Conservation (phyloP, 2,888 invertebrate species). For the Mimas tiliae region DNA sequence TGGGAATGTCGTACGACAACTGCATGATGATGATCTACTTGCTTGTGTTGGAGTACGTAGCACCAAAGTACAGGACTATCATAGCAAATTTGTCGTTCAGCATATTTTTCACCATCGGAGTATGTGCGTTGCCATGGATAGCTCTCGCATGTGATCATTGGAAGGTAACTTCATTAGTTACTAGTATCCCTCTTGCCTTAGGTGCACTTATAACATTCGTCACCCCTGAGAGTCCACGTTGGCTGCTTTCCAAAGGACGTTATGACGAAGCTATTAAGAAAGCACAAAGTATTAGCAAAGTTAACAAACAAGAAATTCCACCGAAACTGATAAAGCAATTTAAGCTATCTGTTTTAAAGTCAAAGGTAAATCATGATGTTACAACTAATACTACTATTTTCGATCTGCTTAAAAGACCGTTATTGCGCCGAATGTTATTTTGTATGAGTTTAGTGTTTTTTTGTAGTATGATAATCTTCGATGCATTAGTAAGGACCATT, state of each 20-base stretch:
- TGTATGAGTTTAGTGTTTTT: slow-evolving; percentile 58
- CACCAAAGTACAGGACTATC: slow-evolving; percentile 66
- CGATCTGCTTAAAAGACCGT: slow-evolving; percentile 54
- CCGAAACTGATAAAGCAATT: slow-evolving; percentile 55
- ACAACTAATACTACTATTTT: slow-evolving; percentile 43
- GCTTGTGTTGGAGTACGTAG: slow-evolving; percentile 62
- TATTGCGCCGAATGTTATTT: slow-evolving; percentile 56
- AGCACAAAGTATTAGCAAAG: slow-evolving; percentile 52
- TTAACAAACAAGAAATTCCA: slow-evolving; percentile 60
- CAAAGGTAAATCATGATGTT: slow-evolving; percentile 35
- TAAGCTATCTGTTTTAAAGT: slow-evolving; percentile 39
- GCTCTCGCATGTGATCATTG: slow-evolving; percentile 65
- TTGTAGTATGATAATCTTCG: slow-evolving; percentile 59
- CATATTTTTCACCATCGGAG: slow-evolving; percentile 56
- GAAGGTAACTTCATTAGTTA: slow-evolving; percentile 60
- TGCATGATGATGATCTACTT: slow-evolving; percentile 71
- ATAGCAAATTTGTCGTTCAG: slow-evolving; percentile 65
- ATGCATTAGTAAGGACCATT: slow-evolving; percentile 62
- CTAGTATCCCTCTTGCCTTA: slow-evolving; percentile 61
- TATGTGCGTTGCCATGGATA: slow-evolving; percentile 62
- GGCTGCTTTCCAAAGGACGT: slow-evolving; percentile 64
- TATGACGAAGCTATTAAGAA: slow-evolving; percentile 60
- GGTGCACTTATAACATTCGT: slow-evolving; percentile 57
- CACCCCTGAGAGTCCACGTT: slow-evolving; percentile 70
- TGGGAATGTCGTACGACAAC: slow-evolving; percentile 70